Conservation (phyloP, 53 echinoderm and acorn worm genomes). For the Patiria pectinifera region DNA sequence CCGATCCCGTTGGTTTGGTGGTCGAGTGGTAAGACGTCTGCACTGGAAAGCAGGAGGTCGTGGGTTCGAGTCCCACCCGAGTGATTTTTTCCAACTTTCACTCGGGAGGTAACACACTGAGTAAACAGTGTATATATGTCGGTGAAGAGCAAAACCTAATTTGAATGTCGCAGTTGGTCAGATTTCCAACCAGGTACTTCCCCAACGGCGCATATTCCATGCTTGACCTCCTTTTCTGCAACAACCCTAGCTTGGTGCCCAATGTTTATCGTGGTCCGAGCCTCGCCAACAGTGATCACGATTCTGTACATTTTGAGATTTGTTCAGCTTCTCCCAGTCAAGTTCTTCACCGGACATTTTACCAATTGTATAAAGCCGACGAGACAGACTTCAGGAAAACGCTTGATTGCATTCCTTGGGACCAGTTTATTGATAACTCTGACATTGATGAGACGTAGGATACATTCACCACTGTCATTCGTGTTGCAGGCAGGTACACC, state of each 20-base stretch:
- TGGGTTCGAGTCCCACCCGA: no score
- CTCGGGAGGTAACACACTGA: no score
- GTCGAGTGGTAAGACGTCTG: no score
- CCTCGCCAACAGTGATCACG: conserved; percentile 35
- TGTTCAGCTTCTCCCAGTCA: not conserved
- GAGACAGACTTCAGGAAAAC: conserved; percentile 13
- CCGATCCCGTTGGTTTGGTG: no score
- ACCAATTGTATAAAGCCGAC: conserved; percentile 19
- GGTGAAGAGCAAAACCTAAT: no score
- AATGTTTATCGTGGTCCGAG: conserved; percentile 21
- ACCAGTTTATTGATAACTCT: not conserved
- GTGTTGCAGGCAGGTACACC: not conserved
- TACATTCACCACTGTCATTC: not conserved
- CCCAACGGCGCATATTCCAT: conserved; percentile 10
- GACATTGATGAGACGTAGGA: conserved; percentile 2
- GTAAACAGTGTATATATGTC: no score
- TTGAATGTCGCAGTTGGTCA: conserved; percentile 19
- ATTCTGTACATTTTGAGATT: conserved; percentile 17
- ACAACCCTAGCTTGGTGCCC: not conserved
- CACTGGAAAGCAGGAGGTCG: no score
- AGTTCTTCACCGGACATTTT: conserved; percentile 2
- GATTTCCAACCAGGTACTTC: not conserved
- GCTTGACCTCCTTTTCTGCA: conserved; percentile 37
- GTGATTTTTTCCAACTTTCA: no score
- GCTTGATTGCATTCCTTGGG: conserved; percentile 31